Evolutionary conservation across 92 coral and sea anemone species (phyloP).

Genomic region (Zoanthus gigantus): DNA sequence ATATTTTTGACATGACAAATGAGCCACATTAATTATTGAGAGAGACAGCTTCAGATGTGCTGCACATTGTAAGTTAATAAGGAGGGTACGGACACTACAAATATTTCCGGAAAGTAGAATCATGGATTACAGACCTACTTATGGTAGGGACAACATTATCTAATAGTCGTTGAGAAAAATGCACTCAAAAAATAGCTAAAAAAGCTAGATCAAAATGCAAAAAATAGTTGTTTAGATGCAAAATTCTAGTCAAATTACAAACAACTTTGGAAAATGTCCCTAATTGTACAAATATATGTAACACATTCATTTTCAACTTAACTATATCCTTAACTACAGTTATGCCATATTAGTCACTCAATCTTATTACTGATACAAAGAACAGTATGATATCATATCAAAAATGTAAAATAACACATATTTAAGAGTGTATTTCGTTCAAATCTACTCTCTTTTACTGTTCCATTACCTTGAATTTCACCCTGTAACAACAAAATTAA

Average conservation of each 20-base stretch:
- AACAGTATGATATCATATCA: constrained; percentile 27
- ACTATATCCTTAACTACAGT: constrained; percentile 13
- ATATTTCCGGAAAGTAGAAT: constrained; percentile 2
- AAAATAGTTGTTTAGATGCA: not conserved
- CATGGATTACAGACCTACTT: constrained; percentile 11
- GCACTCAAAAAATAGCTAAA: not conserved
- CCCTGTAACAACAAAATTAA: constrained; percentile 15
- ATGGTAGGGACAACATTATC: constrained; percentile 12
- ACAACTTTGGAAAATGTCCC: constrained; percentile 8
- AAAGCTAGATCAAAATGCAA: not conserved
- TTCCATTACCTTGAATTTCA: constrained; percentile 8
- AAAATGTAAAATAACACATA: constrained; percentile 12
- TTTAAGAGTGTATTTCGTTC: constrained; percentile 15
- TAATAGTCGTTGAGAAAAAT: constrained; percentile 2
- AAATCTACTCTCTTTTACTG: constrained; percentile 22
- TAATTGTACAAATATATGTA: not conserved
- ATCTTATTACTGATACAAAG: constrained; percentile 20
- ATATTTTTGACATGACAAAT: not conserved
- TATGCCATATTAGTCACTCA: constrained; percentile 14
- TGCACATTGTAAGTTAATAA: not conserved
- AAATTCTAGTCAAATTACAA: constrained; percentile 8
- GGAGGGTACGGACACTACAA: not conserved
- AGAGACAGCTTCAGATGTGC: not conserved
- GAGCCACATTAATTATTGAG: constrained; percentile 4
- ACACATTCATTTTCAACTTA: constrained; percentile 3